phyloP scores from a whole-genome alignment of 2,888 invertebrate species.

The Harmothoe impar region DNA sequence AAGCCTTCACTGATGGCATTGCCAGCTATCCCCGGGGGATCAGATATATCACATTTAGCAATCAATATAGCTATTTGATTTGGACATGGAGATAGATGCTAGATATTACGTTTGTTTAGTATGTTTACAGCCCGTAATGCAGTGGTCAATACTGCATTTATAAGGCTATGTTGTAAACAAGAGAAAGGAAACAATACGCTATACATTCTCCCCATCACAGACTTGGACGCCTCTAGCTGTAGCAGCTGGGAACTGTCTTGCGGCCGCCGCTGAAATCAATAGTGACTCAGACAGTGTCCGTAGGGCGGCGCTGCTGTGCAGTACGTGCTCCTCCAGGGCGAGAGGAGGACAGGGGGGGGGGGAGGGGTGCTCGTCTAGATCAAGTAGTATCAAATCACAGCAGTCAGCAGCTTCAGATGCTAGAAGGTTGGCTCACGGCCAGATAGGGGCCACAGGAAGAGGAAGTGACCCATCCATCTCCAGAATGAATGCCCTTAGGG shows the following conservation, averaged over 20 bases:
- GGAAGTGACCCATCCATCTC: background rate
- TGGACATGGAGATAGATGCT: no score
- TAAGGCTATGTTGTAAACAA: no score
- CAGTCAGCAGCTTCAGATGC: background rate
- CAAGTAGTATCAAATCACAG: conserved; percentile 11
- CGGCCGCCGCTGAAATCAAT: background rate
- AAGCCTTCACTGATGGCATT: no score
- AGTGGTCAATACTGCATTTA: no score
- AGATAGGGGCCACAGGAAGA: background rate
- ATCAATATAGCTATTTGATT: no score
- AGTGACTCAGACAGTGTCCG: background rate
- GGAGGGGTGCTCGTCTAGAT: background rate
- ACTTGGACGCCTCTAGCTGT: background rate
- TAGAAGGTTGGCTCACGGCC: background rate
- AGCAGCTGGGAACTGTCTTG: background rate
- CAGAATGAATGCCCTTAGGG: no score
- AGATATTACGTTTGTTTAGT: no score
- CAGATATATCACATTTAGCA: no score
- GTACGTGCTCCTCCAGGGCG: background rate
- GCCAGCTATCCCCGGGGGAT: no score
- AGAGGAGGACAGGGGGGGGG: background rate
- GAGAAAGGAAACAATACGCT: no score
- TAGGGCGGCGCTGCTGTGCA: background rate
- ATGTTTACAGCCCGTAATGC: no score
- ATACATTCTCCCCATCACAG: no score